Evolutionary conservation across 1,140 invertebrate species (phyloP), one percentile per base, ranked within the genome.

Genomic region (Dysdera silvatica): DNA sequence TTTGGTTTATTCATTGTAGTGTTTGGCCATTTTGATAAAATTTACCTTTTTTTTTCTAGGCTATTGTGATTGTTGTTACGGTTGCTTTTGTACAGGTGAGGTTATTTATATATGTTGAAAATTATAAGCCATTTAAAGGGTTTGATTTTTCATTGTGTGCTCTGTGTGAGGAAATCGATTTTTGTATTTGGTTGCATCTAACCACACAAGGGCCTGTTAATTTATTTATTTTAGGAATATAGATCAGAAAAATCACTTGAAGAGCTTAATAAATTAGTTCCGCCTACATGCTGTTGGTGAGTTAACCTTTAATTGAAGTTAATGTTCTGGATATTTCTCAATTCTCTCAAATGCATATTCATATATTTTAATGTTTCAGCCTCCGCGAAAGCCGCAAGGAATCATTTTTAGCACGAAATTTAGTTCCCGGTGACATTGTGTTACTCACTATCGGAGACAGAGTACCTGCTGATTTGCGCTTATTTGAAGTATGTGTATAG

Each of bases 161-260:
- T n/a, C n/a, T n/a, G n/a, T n/a, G n/a, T 45, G 16, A 45, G 16
- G 23, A 10, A n/a, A 45, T 45, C 23, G 6, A 10, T 45, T 7
- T 45, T 7, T 45, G 41, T 45, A 18, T 45, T 7, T 45, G 18
- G 16, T 45, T 7, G 7, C 23, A 45, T 7, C 7, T 45, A n/a
- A 45, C 7, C 16, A 10, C 23, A n/a, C 23, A 7, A 18, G 16
- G 41, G 16, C 7, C 41, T n/a, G 8, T 24, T 59, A 29, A 37
- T 29, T 47, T 8, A 61, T 56, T 52, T 23, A 55, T 72, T 71
- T 23, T 69, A 82, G 82, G 96, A 99, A 80, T 72, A 72, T 62
- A 71, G 95, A 67, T 98, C 96, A n/a, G 97, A 99, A 79, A 96
- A 98, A 78, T 98, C 95, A n/a, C 77, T 99, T 8, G 88, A 98